A percentile compares a stretch with the other conserved stretches of the same genome.
Conservation (phyloP, 2,797 vertebrate species). For the Atherinosoma microstoma region DNA sequence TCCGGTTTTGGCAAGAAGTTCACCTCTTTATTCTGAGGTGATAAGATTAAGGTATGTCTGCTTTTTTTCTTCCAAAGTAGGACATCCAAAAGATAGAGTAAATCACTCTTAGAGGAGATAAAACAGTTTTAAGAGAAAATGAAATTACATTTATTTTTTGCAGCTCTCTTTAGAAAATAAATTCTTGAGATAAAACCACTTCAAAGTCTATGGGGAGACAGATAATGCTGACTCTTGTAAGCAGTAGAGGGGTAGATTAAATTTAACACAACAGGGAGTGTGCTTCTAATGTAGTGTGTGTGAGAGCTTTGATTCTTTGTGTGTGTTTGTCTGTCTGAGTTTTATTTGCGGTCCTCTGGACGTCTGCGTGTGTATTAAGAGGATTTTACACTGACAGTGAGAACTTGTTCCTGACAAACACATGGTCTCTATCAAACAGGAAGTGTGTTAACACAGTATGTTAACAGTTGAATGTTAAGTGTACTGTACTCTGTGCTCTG, state of each 20-base stretch:
- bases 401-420: slow-evolving; percentile 11
- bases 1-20: slow-evolving; percentile 99
- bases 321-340: slow-evolving; percentile 10
- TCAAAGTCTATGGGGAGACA: slow-evolving; percentile 38
- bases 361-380: slow-evolving; percentile 20
- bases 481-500: neutral
- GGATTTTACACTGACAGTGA: slow-evolving; percentile 22
- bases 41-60: slow-evolving; percentile 80
- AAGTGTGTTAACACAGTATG: slow-evolving; percentile 20
- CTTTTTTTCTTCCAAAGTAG: neutral
- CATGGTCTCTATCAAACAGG: slow-evolving; percentile 6
- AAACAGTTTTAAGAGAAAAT: too few species aligned
- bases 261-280: slow-evolving; percentile 40
- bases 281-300: slow-evolving; percentile 13
- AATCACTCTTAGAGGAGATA: neutral
- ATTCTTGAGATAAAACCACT: slow-evolving; percentile 29
- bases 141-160: too few species aligned
- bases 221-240: slow-evolving; percentile 41
- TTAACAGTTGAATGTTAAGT: slow-evolving; percentile 1
- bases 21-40: slow-evolving; percentile 96
- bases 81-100: neutral
- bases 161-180: slow-evolving; percentile 23
- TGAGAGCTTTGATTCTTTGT: neutral
- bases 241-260: slow-evolving; percentile 34
- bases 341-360: slow-evolving; percentile 20